Conservation (phyloP, 2,888 invertebrate genomes). For the Noctua janthina region DNA sequence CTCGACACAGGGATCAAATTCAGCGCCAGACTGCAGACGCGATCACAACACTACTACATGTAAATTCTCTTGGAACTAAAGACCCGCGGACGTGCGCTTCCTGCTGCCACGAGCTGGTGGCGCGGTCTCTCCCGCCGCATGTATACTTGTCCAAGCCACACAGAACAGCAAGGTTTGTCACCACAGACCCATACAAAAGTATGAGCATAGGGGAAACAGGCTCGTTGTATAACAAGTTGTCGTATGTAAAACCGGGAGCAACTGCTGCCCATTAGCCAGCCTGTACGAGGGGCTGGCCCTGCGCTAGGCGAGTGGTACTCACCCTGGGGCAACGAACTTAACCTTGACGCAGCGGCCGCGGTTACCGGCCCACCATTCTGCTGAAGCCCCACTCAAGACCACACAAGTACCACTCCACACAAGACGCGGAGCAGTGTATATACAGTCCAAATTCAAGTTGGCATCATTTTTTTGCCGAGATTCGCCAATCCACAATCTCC, state of each 20-base stretch:
- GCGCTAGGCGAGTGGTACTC: not conserved
- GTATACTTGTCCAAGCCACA: not conserved
- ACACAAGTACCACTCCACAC: constrained; percentile 16
- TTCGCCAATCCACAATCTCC: not conserved
- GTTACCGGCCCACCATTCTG: not conserved
- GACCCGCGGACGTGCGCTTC: not conserved
- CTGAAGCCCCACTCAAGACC: not conserved
- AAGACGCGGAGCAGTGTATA: not conserved
- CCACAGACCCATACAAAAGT: too few relatives aligned
- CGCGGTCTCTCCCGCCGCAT: not conserved
- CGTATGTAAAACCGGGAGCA: not conserved
- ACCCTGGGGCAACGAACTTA: constrained; percentile 54
- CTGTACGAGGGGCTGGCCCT: not conserved
- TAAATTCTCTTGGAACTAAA: not conserved
- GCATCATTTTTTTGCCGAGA: too few relatives aligned
- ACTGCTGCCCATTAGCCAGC: not conserved
- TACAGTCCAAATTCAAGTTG: not conserved
- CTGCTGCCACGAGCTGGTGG: not conserved
- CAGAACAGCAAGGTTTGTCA: not conserved
- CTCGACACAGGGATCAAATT: not conserved
- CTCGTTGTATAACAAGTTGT: not conserved
- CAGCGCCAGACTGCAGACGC: not conserved
- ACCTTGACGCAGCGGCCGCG: constrained; percentile 74
- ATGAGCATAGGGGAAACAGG: not conserved
- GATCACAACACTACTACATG: not conserved